Evolutionary conservation across 2,888 invertebrate genomes (phyloP).

Genomic region (Lasioglossum leucozonium): DNA sequence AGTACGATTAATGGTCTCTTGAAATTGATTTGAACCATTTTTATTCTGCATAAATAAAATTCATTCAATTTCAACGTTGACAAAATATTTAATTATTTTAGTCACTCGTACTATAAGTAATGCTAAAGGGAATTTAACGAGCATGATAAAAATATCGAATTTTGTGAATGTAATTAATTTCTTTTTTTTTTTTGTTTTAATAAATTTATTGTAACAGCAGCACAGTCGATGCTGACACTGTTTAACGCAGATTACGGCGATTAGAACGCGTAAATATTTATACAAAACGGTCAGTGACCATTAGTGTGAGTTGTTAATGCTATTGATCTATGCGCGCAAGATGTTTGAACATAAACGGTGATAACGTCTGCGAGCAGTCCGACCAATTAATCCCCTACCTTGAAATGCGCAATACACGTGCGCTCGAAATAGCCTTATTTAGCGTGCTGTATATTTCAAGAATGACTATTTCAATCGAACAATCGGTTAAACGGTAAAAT

Average conservation of each 20-base stretch:
- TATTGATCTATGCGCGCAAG: constrained; percentile 84
- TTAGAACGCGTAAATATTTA: constrained; percentile 26
- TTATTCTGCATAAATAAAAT: no score
- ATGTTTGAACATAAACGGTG: constrained; percentile 60
- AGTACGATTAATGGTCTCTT: background rate
- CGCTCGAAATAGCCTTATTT: constrained; percentile 11
- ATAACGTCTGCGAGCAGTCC: constrained; percentile 78
- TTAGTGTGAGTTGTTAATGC: constrained; percentile 83
- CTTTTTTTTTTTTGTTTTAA: background rate
- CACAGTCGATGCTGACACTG: background rate
- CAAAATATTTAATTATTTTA: background rate
- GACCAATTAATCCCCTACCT: constrained; percentile 79
- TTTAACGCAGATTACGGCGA: background rate
- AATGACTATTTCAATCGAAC: background rate
- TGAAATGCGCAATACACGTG: constrained; percentile 28
- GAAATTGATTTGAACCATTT: background rate
- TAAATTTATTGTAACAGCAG: background rate
- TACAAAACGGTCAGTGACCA: background rate
- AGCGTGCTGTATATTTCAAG: background rate
- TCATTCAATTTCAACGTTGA: background rate
- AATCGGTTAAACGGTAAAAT: background rate
- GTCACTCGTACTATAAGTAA: background rate
- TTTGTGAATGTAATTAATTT: background rate
- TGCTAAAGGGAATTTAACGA: no score
- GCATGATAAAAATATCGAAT: background rate